Evolutionary conservation across 2,113 vertebrate species (phyloP).

Genomic region (Alethe diademata): DNA sequence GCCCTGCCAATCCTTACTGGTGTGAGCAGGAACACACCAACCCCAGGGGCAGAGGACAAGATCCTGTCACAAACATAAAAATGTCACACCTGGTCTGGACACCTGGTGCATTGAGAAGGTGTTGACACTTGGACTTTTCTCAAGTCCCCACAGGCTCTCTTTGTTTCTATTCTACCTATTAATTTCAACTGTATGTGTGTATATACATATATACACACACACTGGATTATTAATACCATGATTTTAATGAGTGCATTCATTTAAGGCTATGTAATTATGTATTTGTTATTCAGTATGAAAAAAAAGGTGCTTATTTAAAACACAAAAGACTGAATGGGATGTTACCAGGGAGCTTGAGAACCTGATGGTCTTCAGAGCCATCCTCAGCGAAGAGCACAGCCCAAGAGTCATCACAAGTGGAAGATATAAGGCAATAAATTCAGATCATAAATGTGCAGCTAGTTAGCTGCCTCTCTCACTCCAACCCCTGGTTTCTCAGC

Average conservation of each 20-base stretch:
- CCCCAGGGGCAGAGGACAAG: not conserved
- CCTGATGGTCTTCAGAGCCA: not conserved
- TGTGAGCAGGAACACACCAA: rapidly evolving
- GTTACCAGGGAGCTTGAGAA: not conserved
- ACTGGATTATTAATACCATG: not conserved
- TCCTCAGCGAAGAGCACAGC: not conserved
- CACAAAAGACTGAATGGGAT: not conserved
- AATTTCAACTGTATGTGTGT: not conserved
- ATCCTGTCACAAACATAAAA: not conserved
- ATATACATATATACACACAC: not conserved
- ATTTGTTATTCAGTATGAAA: not conserved
- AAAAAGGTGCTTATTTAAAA: not conserved
- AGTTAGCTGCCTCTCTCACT: not conserved
- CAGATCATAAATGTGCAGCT: not conserved
- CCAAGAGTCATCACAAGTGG: not conserved
- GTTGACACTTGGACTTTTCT: not conserved
- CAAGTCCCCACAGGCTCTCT: not conserved
- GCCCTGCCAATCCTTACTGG: not conserved
- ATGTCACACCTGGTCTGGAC: not conserved
- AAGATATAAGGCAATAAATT: not conserved
- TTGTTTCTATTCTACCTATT: not conserved
- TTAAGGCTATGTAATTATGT: not conserved
- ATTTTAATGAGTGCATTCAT: not conserved
- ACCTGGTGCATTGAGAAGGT: not conserved
- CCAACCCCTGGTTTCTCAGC: not conserved